Conservation (phyloP, 2,888 invertebrate species). For the Sinohyriopsis cumingii region DNA sequence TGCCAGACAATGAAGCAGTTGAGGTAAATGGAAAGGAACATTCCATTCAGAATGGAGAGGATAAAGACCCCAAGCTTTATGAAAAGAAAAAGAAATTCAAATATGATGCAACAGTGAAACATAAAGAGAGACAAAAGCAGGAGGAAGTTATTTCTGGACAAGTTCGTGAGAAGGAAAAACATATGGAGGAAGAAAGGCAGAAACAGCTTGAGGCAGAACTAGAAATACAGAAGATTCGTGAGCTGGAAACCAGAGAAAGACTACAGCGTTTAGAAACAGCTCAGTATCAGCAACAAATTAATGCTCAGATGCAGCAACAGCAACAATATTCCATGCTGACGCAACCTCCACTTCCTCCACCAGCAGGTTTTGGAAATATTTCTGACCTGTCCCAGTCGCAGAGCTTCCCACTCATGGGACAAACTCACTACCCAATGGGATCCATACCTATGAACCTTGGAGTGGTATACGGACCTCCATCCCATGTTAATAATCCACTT, state of each 20-base stretch:
- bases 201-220: slow-evolving; percentile 53
- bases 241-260: slow-evolving; percentile 50
- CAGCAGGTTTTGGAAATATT: slow-evolving; percentile 22
- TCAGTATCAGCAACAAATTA: slow-evolving; percentile 48
- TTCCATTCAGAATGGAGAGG: slow-evolving; percentile 18
- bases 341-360: slow-evolving; percentile 41
- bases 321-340: slow-evolving; percentile 32
- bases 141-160: slow-evolving; percentile 33
- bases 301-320: slow-evolving; percentile 43
- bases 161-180: slow-evolving; percentile 44
- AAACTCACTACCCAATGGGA: no score
- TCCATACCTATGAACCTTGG: slow-evolving; percentile 12
- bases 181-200: slow-evolving; percentile 48
- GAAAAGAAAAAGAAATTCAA: slow-evolving; percentile 51
- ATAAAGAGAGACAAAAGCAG: slow-evolving; percentile 33
- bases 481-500: slow-evolving; percentile 28
- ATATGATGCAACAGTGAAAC: slow-evolving; percentile 39
- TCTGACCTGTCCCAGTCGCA: slow-evolving; percentile 16
- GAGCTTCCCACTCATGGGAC: slow-evolving; percentile 15
- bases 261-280: slow-evolving; percentile 50
- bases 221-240: slow-evolving; percentile 46
- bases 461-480: slow-evolving; percentile 28
- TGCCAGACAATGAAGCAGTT: slow-evolving; percentile 44
- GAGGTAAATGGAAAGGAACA: slow-evolving; percentile 12
- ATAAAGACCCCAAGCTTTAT: slow-evolving; percentile 38